phyloP scores from a whole-genome alignment of 2,797 vertebrate species.

The Threskiornis aethiopicus region DNA sequence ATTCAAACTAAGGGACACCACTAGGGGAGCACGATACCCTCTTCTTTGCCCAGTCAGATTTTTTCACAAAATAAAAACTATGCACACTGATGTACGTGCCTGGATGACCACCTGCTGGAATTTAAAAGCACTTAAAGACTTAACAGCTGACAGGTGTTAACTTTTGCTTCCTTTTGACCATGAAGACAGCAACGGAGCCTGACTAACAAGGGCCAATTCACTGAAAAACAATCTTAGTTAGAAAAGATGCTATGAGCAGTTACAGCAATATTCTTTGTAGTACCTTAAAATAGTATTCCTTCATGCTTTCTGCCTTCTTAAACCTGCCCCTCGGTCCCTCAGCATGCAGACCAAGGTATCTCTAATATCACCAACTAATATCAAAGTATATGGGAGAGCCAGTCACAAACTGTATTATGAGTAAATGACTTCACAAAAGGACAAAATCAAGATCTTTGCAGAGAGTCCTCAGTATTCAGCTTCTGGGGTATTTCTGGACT shows the following conservation, averaged over 20 bases:
- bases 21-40: not conserved
- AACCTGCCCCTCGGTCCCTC: not conserved
- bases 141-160: not conserved
- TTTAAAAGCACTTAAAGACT: not conserved
- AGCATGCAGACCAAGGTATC: fast-evolving
- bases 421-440: not conserved
- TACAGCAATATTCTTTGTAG: not conserved
- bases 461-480: not conserved
- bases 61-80: not conserved
- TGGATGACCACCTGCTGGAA: not conserved
- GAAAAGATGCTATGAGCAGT: not conserved
- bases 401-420: not conserved
- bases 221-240: not conserved
- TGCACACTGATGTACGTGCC: fast-evolving
- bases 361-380: not conserved
- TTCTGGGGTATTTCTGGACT: not conserved
- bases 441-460: not conserved
- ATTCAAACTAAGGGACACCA: not conserved
- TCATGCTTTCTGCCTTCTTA: not conserved
- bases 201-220: conserved; percentile 36
- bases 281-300: not conserved
- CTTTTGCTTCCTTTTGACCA: not conserved
- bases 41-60: not conserved
- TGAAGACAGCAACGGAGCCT: not conserved
- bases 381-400: not conserved